Percentiles rank a stretch among this genome's conserved stretches.
Conservation (phyloP, 2,797 vertebrate species). For the Leptatherina wallacei region DNA sequence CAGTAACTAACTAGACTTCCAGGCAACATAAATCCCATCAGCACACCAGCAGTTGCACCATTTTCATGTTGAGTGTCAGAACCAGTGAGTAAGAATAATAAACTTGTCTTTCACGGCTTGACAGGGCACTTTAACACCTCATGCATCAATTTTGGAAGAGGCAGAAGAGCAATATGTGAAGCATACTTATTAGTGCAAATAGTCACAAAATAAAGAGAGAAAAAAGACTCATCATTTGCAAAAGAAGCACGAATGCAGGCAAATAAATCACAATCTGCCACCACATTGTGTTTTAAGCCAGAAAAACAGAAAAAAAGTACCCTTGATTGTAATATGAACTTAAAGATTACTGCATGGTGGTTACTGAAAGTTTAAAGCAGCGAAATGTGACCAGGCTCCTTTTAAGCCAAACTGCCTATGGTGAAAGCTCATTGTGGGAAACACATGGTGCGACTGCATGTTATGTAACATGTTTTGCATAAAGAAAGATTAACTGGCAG, state of each 20-base stretch:
- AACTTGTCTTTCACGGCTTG: slow-evolving; percentile 39
- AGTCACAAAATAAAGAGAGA: slow-evolving; percentile 8
- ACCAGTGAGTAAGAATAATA: slow-evolving; percentile 48
- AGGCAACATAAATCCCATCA: slow-evolving; percentile 45
- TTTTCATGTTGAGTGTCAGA: slow-evolving; percentile 34
- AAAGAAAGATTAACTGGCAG: slow-evolving; percentile 17
- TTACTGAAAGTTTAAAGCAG: slow-evolving; percentile 40
- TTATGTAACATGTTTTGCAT: slow-evolving; percentile 44
- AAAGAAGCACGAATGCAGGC: neutral
- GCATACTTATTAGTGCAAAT: slow-evolving; percentile 6
- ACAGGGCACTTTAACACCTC: slow-evolving; percentile 35
- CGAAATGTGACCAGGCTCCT: slow-evolving; percentile 36
- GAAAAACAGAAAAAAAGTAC: neutral
- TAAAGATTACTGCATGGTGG: slow-evolving; percentile 40
- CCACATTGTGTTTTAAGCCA: slow-evolving; percentile 15
- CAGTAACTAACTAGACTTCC: slow-evolving; percentile 11
- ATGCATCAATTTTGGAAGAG: slow-evolving; percentile 12
- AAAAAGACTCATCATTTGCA: neutral
- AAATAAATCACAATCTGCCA: slow-evolving; percentile 9
- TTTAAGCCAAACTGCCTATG: slow-evolving; percentile 10
- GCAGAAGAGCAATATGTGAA: neutral
- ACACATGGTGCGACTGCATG: slow-evolving; percentile 30
- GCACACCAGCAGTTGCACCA: slow-evolving; percentile 16
- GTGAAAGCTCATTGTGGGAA: slow-evolving; percentile 36
- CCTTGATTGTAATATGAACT: slow-evolving; percentile 32